Percentiles rank a stretch among this genome's conserved stretches.
phyloP scores from a whole-genome alignment of 2,888 invertebrate species.

The Sarcophaga caerulescens region DNA sequence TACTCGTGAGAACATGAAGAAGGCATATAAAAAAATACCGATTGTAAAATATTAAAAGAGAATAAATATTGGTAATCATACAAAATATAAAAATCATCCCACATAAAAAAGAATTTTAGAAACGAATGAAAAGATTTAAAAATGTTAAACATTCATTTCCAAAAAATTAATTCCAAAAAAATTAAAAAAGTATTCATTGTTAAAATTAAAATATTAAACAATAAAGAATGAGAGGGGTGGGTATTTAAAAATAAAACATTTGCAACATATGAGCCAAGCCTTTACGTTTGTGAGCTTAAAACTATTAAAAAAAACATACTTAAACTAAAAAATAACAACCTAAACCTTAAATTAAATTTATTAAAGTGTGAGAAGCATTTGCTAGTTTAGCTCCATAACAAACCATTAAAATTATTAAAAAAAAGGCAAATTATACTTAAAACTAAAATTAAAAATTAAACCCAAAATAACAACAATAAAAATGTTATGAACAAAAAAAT shows the following conservation, averaged over 20 bases:
- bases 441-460: neutral
- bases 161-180: constrained; percentile 16
- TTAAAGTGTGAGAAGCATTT: constrained; percentile 53
- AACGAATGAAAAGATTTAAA: too few species aligned
- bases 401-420: constrained; percentile 22
- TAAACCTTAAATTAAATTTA: constrained; percentile 40
- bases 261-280: constrained; percentile 15
- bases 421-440: neutral
- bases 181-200: constrained; percentile 30
- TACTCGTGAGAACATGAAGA: neutral
- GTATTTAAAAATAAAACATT: neutral
- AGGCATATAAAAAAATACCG: neutral
- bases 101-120: neutral
- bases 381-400: constrained; percentile 9
- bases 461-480: too few species aligned
- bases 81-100: neutral
- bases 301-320: constrained; percentile 24
- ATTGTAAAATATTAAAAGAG: constrained; percentile 3
- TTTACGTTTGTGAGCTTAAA: constrained; percentile 46
- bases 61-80: constrained; percentile 29
- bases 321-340: constrained; percentile 25
- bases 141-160: constrained; percentile 10
- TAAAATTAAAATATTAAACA: constrained; percentile 27
- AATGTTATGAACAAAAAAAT: too few species aligned
- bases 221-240: constrained; percentile 32